Conservation (phyloP, 2,888 invertebrate species). For the Athalia circularis region DNA sequence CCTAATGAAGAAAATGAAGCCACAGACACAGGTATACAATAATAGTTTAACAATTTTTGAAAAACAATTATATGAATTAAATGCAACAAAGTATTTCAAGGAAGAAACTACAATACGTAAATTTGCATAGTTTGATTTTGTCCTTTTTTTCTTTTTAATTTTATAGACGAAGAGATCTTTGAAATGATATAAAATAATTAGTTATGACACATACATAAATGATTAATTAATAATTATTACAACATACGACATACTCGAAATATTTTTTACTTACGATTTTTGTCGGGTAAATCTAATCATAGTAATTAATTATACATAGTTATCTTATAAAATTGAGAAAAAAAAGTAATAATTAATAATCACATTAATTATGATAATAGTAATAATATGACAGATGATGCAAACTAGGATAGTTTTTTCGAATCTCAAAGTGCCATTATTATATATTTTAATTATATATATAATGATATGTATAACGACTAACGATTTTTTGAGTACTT, state of each 20-base stretch:
- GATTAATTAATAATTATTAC: background rate
- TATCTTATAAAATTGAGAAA: background rate
- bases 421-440: conserved; percentile 59
- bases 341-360: too few species aligned
- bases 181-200: conserved; percentile 2
- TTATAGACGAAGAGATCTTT: conserved; percentile 11
- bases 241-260: background rate
- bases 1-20: too few species aligned
- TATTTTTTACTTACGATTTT: conserved; percentile 35
- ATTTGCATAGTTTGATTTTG: background rate
- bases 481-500: background rate
- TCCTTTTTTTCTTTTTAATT: background rate
- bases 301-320: background rate
- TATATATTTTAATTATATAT: conserved; percentile 36
- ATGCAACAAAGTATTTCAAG: background rate
- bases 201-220: background rate
- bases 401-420: conserved; percentile 30
- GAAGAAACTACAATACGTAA: background rate
- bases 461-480: conserved; percentile 35
- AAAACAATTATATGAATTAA: too few species aligned
- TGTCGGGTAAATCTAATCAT: background rate
- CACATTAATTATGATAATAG: background rate
- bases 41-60: too few species aligned
- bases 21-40: too few species aligned
- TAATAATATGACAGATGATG: background rate